Evolutionary conservation across 1,140 invertebrate species (phyloP), one percentile per base, ranked within the genome.

Genomic region (Bradysia coprophila): DNA sequence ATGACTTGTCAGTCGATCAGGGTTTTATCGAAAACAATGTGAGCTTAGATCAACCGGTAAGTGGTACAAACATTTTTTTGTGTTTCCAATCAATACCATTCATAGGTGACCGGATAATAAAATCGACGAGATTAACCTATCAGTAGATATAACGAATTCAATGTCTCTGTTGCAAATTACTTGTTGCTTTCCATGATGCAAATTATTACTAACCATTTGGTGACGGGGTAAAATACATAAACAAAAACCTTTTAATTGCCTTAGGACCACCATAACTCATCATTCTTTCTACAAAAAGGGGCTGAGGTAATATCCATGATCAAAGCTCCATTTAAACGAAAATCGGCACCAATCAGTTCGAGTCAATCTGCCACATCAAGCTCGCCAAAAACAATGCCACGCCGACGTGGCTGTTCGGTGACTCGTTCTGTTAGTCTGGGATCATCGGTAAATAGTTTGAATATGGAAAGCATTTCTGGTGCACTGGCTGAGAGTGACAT

Each of bases 1-100:
- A 88, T 48, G 69, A 72, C 51, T 56, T 81, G 22, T 69, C 73
- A 1, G 65, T 76, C 45, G 75, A 77, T 52, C 61, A 62, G 46
- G 57, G 48, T 49, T 61, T 59, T 36, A 59, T 59, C 21, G 56
- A 61, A 21, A 54, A 66, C 41, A 50, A 54, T 45, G 33, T 38
- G 5, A 60, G 59, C 34, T 57, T 57, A 21, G 57, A 60, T 10
- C 56, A 59, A 38, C 56, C 54, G 56, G 58, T 60, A 32, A 32
- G 57, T 61, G 54, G 31, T n/a, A n/a, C n/a, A n/a, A n/a, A 56
- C 57, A 42, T 45, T 16, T 8, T 31, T 22, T 11, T 22, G n/a
- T 22, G n/a, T 37, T 43, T 21, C 11, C 19, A 40, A 44, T 44
- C 15, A 31, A 8, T 31, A n/a, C n/a, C n/a, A n/a, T n/a, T n/a